Percentiles rank a stretch among this genome's conserved stretches.
Evolutionary conservation across 2,888 invertebrate genomes (phyloP).

Genomic region (Melinaea menophilus): DNA sequence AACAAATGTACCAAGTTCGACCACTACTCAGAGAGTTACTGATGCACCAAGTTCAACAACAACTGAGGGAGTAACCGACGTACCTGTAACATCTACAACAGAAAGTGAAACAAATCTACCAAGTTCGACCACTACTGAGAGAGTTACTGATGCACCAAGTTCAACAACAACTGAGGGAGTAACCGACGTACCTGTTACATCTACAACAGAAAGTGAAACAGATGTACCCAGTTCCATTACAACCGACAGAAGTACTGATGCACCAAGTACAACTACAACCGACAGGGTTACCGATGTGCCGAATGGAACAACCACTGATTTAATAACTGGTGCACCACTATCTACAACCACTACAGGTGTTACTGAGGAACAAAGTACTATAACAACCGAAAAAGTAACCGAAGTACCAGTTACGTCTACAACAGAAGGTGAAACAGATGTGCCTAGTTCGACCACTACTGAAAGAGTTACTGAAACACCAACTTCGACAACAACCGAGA

Average conservation of each 20-base stretch:
- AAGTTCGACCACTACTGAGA: not conserved
- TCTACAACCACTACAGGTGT: not conserved
- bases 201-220: not conserved
- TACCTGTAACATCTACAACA: not conserved
- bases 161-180: not conserved
- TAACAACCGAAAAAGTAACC: conserved; percentile 12
- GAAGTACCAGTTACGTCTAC: not conserved
- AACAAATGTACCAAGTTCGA: no score
- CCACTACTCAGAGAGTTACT: no score
- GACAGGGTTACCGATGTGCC: not conserved
- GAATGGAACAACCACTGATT: not conserved
- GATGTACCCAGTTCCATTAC: not conserved
- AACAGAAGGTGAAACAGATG: not conserved
- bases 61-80: not conserved
- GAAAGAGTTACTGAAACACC: not conserved
- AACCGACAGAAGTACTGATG: not conserved
- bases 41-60: not conserved
- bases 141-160: not conserved
- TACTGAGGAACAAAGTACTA: not conserved
- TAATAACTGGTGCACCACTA: not conserved
- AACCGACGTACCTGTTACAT: not conserved
- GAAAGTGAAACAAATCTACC: not conserved
- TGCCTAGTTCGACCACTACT: not conserved
- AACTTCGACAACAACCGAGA: not conserved
- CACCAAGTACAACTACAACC: not conserved